These are phyloP conservation scores for Macroglossus sobrinus DNA, from an alignment of 2,113 vertebrate species.

Conservation along the genomic window DNA sequence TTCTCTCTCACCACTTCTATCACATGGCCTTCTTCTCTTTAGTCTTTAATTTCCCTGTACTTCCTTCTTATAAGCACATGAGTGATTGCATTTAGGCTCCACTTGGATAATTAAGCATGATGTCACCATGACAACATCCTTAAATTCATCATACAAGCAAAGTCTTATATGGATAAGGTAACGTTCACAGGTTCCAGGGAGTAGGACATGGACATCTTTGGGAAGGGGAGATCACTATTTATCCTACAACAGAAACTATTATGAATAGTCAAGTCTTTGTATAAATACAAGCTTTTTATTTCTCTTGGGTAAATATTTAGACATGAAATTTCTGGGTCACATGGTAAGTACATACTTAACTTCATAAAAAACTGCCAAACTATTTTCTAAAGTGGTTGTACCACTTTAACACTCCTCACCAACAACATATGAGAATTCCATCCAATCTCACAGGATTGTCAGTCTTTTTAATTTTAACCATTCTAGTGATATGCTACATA, in stretches of 20 bases:
- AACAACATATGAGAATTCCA: background rate
- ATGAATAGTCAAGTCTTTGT: background rate
- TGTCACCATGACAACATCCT: background rate
- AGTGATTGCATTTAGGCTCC: background rate
- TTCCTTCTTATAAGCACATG: background rate
- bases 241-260: background rate
- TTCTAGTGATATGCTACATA: background rate
- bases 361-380: background rate
- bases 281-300: background rate
- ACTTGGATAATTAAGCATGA: background rate
- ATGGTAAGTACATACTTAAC: background rate
- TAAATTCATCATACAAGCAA: background rate
- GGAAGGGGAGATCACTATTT: background rate
- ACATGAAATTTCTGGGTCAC: background rate
- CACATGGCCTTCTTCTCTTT: background rate
- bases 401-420: background rate
- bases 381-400: background rate
- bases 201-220: background rate
- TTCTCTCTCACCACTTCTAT: background rate
- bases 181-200: background rate
- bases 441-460: background rate
- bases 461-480: slow-evolving; percentile 2
- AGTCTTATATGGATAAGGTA: background rate
- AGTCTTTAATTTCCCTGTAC: background rate
- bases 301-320: background rate